Conservation (phyloP, 2,888 invertebrate species). For the Hirtodrosophila histrioides region DNA sequence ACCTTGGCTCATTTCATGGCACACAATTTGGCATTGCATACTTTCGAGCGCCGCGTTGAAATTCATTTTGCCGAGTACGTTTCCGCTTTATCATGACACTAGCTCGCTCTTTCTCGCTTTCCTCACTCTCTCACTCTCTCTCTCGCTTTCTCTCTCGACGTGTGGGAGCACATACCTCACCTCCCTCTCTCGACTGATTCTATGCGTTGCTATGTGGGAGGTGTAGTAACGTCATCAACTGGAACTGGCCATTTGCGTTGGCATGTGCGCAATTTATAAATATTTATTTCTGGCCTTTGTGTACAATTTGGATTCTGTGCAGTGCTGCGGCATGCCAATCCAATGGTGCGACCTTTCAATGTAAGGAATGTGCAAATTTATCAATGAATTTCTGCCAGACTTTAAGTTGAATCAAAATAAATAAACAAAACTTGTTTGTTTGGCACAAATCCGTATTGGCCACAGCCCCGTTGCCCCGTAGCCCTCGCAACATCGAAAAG, state of each 20-base stretch:
- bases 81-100: slow-evolving; percentile 8
- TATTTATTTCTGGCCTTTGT: slow-evolving; percentile 65
- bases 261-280: slow-evolving; percentile 71
- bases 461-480: slow-evolving; percentile 6
- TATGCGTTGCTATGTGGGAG: slow-evolving; percentile 25
- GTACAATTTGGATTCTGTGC: slow-evolving; percentile 39
- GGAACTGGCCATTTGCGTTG: slow-evolving; percentile 55
- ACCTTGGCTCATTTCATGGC: slow-evolving; percentile 1
- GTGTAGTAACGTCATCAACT: slow-evolving; percentile 63
- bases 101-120: slow-evolving; percentile 1
- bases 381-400: slow-evolving; percentile 64
- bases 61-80: slow-evolving; percentile 21
- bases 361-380: slow-evolving; percentile 55
- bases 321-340: slow-evolving; percentile 42
- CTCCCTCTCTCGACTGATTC: not conserved
- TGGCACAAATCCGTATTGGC: slow-evolving; percentile 57
- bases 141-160: not conserved
- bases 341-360: slow-evolving; percentile 44
- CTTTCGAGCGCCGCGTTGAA: slow-evolving; percentile 46
- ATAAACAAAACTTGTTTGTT: slow-evolving; percentile 57
- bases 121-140: not conserved
- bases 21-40: slow-evolving; percentile 39
- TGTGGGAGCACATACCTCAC: not conserved
- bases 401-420: slow-evolving; percentile 64
- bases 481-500: slow-evolving; percentile 32